A percentile compares a stretch with the other conserved stretches of the same genome.
Evolutionary conservation across 1,140 invertebrate species (phyloP).

Genomic region (Drosophila ercepeae): DNA sequence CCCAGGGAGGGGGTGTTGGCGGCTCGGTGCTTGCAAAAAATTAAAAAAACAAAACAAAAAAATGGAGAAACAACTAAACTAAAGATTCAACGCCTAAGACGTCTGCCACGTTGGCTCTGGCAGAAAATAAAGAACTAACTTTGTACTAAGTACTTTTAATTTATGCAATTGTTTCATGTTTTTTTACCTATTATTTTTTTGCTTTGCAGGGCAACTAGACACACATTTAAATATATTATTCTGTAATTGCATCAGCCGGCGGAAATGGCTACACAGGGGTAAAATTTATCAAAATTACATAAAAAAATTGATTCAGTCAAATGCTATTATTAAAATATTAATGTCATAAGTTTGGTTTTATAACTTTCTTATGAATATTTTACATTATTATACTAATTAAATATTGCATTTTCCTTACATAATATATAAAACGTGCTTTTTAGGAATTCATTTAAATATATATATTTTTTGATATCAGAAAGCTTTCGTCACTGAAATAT

Average conservation of each 20-base stretch:
- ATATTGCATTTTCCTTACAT: not conserved
- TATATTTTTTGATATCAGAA: too few relatives aligned
- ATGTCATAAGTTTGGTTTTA: not conserved
- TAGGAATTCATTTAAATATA: too few relatives aligned
- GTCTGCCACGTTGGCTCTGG: constrained; percentile 19
- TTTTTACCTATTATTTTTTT: not conserved
- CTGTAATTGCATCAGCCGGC: constrained; percentile 53
- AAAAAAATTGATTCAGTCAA: not conserved
- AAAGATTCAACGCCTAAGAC: constrained; percentile 60
- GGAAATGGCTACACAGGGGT: constrained; percentile 28
- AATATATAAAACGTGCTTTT: not conserved
- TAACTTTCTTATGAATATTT: not conserved
- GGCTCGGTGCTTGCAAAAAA: constrained; percentile 21
- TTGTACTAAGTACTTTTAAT: constrained; percentile 38
- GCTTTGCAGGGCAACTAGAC: constrained; percentile 18
- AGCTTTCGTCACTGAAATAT: too few relatives aligned
- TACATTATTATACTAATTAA: not conserved
- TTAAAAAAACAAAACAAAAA: constrained; percentile 29
- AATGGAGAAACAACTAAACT: constrained; percentile 47
- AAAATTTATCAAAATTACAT: constrained; percentile 1
- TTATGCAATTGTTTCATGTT: constrained; percentile 60
- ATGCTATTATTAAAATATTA: not conserved
- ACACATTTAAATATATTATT: constrained; percentile 52
- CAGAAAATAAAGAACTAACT: constrained; percentile 46
- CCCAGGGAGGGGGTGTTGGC: constrained; percentile 8